Percentiles rank a stretch among this genome's conserved stretches.
Evolutionary conservation across 2,888 invertebrate genomes (phyloP).

Genomic region (Rambutsinella grinnellia): DNA sequence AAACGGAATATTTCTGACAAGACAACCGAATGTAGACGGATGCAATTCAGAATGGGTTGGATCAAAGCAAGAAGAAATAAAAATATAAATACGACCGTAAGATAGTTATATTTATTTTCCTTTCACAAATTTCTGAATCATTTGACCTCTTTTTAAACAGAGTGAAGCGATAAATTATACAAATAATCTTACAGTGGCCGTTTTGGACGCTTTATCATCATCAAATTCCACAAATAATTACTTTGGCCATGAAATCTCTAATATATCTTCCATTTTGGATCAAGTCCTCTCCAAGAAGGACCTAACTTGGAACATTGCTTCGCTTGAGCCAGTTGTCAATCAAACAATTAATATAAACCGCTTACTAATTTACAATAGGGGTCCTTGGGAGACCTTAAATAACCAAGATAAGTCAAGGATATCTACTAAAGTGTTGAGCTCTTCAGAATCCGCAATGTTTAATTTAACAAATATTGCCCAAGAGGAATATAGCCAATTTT

Average conservation of each 20-base stretch:
- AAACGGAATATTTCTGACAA: conserved; percentile 44
- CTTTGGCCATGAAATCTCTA: conserved; percentile 62
- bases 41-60: conserved; percentile 59
- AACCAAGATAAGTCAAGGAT: conserved; percentile 14
- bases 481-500: no score
- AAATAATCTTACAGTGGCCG: no score
- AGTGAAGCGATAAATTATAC: no score
- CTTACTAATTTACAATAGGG: conserved; percentile 35
- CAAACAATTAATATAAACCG: conserved; percentile 43
- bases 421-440: conserved; percentile 38
- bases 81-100: no score
- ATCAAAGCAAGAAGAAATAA: conserved; percentile 34
- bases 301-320: no score
- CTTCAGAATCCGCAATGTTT: conserved; percentile 44
- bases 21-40: conserved; percentile 47
- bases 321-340: conserved; percentile 41
- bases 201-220: no score
- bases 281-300: conserved; percentile 21
- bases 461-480: conserved; percentile 35
- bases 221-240: conserved; percentile 34
- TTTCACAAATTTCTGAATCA: no score
- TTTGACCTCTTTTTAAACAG: no score
- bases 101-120: no score
- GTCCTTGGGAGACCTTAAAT: conserved; percentile 57
- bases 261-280: conserved; percentile 30